Evolutionary conservation across 1,140 invertebrate species (phyloP).

Genomic region (Tetramorium simillimum): DNA sequence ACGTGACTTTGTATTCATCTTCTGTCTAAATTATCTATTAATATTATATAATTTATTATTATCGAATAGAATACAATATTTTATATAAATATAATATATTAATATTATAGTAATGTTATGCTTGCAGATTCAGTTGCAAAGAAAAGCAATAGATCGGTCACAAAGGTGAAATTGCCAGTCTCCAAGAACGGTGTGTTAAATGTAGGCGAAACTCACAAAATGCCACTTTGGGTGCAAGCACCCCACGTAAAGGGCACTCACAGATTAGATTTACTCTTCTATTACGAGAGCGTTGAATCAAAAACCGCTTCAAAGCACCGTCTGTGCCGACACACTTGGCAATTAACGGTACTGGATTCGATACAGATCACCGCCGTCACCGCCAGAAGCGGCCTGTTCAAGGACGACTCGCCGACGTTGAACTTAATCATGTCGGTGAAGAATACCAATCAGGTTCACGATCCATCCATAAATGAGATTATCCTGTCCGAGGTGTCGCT

Average conservation of each 20-base stretch:
- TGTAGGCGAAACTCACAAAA: constrained; percentile 86
- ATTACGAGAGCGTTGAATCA: constrained; percentile 88
- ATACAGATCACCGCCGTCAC: constrained; percentile 87
- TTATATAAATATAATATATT: too few species aligned
- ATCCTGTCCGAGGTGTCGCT: constrained; percentile 87
- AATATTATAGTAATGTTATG: constrained; percentile 52
- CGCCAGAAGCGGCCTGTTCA: constrained; percentile 84
- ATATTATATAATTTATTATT: neutral
- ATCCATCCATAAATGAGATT: constrained; percentile 87
- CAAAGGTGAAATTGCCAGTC: constrained; percentile 82
- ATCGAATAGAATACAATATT: too few species aligned
- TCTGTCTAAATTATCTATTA: neutral
- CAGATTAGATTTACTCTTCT: constrained; percentile 89
- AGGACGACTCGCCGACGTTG: constrained; percentile 85
- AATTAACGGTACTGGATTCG: constrained; percentile 89
- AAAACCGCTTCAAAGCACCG: constrained; percentile 86
- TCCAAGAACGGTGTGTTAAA: constrained; percentile 82
- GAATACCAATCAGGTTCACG: constrained; percentile 89
- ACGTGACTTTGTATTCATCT: constrained; percentile 17
- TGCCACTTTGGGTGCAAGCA: constrained; percentile 89
- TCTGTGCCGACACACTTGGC: constrained; percentile 89
- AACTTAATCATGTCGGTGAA: constrained; percentile 88
- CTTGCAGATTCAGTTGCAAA: constrained; percentile 81
- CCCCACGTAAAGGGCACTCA: constrained; percentile 88
- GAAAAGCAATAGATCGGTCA: constrained; percentile 85